Percentiles rank a stretch among this genome's conserved stretches.
Evolutionary conservation across 2,888 invertebrate genomes (phyloP).

Genomic region (Xestobium rufovillosum): DNA sequence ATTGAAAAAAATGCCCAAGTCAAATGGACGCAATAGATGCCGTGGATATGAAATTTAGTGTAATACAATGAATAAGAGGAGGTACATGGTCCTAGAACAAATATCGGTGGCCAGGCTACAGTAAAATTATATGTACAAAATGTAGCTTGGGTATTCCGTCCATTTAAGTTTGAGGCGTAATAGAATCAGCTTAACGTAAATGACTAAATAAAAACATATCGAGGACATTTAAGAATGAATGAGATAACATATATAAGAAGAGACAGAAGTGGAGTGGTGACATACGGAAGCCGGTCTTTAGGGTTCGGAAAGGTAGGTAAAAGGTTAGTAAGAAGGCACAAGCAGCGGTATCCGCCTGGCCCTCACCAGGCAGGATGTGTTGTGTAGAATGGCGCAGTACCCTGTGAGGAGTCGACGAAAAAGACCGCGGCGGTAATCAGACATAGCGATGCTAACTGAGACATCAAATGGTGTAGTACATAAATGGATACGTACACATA

Average conservation of each 20-base stretch:
- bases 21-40: constrained; percentile 43
- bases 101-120: constrained; percentile 13
- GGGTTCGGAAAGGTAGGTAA: constrained; percentile 30
- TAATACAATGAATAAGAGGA: constrained; percentile 27
- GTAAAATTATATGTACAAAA: constrained; percentile 35
- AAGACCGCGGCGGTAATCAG: constrained; percentile 32
- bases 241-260: constrained; percentile 31
- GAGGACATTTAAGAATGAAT: constrained; percentile 21
- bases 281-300: constrained; percentile 36
- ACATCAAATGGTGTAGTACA: constrained; percentile 42
- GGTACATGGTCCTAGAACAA: constrained; percentile 12
- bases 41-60: constrained; percentile 29
- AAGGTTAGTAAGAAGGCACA: constrained; percentile 43
- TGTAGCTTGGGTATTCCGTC: constrained; percentile 41
- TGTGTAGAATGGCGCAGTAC: constrained; percentile 37
- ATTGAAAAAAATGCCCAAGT: constrained; percentile 41
- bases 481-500: constrained; percentile 42
- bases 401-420: constrained; percentile 33
- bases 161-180: constrained; percentile 37
- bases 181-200: constrained; percentile 30
- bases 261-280: constrained; percentile 35
- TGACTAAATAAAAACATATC: constrained; percentile 36
- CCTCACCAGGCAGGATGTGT: too few species aligned
- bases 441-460: constrained; percentile 35
- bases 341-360: constrained; percentile 38